Evolutionary conservation across 2,113 vertebrate species (phyloP).

Genomic region (Calidris pugnax): DNA sequence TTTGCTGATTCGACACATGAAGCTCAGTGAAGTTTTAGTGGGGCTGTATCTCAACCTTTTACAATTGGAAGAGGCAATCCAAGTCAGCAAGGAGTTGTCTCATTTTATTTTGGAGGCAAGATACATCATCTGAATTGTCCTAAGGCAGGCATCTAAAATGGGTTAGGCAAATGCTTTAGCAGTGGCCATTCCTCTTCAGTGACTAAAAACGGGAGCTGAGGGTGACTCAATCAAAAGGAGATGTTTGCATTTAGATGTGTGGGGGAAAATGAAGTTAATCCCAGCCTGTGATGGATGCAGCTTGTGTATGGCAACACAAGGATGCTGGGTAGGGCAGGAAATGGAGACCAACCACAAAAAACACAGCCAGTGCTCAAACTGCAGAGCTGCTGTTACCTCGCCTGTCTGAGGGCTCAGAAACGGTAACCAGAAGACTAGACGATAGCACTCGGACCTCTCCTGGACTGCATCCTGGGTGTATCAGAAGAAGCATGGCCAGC

Average conservation of each 20-base stretch:
- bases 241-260: neutral
- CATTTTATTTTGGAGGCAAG: neutral
- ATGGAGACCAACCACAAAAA: neutral
- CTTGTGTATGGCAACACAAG: neutral
- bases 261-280: neutral
- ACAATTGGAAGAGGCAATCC: neutral
- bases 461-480: too few species aligned
- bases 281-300: rapidly evolving
- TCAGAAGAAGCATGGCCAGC: too few species aligned
- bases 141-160: neutral
- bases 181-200: neutral
- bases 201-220: neutral
- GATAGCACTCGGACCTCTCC: neutral
- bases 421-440: neutral
- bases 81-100: neutral
- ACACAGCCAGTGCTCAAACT: neutral
- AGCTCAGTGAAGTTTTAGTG: neutral
- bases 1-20: neutral
- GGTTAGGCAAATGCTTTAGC: neutral
- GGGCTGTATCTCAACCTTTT: neutral
- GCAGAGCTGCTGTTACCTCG: neutral
- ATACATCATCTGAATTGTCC: neutral
- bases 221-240: neutral
- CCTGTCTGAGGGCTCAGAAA: neutral
- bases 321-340: neutral